phyloP scores from a whole-genome alignment of 2,888 invertebrate species.

The Apamea sordens region DNA sequence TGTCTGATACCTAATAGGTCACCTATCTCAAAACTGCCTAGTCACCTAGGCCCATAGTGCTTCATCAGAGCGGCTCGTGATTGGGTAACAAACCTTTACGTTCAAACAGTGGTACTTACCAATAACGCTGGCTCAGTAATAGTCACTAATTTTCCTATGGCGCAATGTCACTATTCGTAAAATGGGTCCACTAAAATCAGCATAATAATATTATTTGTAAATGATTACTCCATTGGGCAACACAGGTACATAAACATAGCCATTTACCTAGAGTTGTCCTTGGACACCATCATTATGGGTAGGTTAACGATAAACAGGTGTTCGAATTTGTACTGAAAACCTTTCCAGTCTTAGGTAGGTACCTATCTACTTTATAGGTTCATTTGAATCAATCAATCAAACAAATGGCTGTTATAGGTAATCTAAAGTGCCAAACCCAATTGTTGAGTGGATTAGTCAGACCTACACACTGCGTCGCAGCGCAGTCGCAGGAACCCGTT shows the following conservation, averaged over 20 bases:
- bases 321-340: constrained; percentile 42
- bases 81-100: constrained; percentile 17
- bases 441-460: constrained; percentile 15
- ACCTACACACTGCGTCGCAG: too few relatives aligned
- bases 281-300: constrained; percentile 57
- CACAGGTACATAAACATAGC: constrained; percentile 45
- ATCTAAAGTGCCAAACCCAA: constrained; percentile 13
- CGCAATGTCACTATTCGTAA: constrained; percentile 50
- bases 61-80: not conserved
- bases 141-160: constrained; percentile 40
- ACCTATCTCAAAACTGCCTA: not conserved
- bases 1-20: not conserved
- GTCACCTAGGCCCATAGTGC: not conserved
- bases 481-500: too few relatives aligned
- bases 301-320: constrained; percentile 36
- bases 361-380: not conserved
- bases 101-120: constrained; percentile 13
- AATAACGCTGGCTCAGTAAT: constrained; percentile 38
- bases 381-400: constrained; percentile 24
- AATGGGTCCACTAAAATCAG: constrained; percentile 49
- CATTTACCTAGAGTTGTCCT: constrained; percentile 61
- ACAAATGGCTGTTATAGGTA: constrained; percentile 4
- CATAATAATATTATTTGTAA: constrained; percentile 62
- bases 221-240: constrained; percentile 64
- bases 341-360: constrained; percentile 4